A percentile compares a stretch with the other conserved stretches of the same genome.
Conservation (phyloP, 2,888 invertebrate genomes). For the Luperina nickerlii region DNA sequence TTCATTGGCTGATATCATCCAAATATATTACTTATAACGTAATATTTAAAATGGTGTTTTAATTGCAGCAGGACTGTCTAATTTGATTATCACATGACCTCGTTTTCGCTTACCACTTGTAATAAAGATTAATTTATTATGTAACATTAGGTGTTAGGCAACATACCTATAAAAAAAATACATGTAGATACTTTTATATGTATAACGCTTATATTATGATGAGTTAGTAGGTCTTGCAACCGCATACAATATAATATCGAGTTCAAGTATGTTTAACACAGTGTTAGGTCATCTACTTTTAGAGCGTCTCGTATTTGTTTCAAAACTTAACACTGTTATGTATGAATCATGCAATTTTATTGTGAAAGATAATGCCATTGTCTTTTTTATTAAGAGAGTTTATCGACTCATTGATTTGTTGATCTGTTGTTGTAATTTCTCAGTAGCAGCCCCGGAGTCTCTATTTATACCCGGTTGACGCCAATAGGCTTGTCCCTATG, state of each 20-base stretch:
- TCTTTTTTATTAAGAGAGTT: neutral
- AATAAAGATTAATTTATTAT: conserved; percentile 16
- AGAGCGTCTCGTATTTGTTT: conserved; percentile 29
- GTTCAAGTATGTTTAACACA: conserved; percentile 45
- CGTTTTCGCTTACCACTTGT: conserved; percentile 9
- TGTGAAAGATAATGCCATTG: conserved; percentile 3
- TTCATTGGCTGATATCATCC: too few species aligned
- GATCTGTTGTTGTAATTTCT: neutral
- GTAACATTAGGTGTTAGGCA: conserved; percentile 12
- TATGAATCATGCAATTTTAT: conserved; percentile 12
- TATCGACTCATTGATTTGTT: neutral
- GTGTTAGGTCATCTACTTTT: conserved; percentile 28
- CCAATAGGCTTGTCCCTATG: neutral
- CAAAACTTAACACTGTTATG: conserved; percentile 21
- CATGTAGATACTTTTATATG: neutral
- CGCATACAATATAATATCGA: conserved; percentile 51
- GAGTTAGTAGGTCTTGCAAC: conserved; percentile 24
- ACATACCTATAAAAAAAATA: neutral
- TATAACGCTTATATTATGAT: neutral
- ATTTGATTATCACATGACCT: conserved; percentile 40
- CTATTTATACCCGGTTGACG: neutral
- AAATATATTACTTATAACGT: neutral
- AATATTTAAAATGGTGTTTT: conserved; percentile 23
- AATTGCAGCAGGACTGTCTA: conserved; percentile 31
- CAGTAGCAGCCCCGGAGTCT: neutral